A percentile compares a stretch with the other conserved stretches of the same genome.
Evolutionary conservation across 2,888 invertebrate genomes (phyloP).

Genomic region (Cerceris rybyensis): DNA sequence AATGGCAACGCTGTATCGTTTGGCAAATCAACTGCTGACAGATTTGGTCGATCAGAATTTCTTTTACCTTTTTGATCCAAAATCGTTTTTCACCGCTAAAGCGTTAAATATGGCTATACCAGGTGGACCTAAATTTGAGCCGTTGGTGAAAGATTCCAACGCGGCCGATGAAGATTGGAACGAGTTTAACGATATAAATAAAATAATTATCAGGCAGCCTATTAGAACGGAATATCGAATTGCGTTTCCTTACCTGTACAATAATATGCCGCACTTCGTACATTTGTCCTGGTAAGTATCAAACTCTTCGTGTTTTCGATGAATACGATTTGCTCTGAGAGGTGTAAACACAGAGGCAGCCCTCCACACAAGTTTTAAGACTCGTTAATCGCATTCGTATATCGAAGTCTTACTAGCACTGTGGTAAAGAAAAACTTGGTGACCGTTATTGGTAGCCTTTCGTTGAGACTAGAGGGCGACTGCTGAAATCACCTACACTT

Average conservation of each 20-base stretch:
- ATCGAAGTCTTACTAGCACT: slow-evolving; percentile 83
- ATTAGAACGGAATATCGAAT: slow-evolving; percentile 99
- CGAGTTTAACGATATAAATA: slow-evolving; percentile 99
- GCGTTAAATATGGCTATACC: slow-evolving; percentile 99
- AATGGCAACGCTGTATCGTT: slow-evolving; percentile 98
- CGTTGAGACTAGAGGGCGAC: slow-evolving; percentile 81
- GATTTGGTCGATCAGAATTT: slow-evolving; percentile 99
- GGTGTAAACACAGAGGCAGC: too few relatives aligned
- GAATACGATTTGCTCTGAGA: too few relatives aligned
- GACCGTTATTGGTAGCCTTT: slow-evolving; percentile 84
- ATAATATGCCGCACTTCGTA: slow-evolving; percentile 99
- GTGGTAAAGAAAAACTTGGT: slow-evolving; percentile 83
- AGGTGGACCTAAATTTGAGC: slow-evolving; percentile 99
- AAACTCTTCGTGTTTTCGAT: too few relatives aligned
- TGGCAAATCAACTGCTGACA: slow-evolving; percentile 98
- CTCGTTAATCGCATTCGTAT: slow-evolving; percentile 55
- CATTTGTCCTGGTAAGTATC: slow-evolving; percentile 96
- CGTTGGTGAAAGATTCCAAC: slow-evolving; percentile 98
- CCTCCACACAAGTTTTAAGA: slow-evolving; percentile 81
- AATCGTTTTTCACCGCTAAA: slow-evolving; percentile 99
- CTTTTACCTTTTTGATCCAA: slow-evolving; percentile 99
- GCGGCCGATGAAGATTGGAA: slow-evolving; percentile 99
- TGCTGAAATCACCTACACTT: slow-evolving; percentile 84
- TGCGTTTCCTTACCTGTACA: slow-evolving; percentile 99
- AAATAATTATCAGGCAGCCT: slow-evolving; percentile 99